A percentile compares a stretch with the other conserved stretches of the same genome.
Evolutionary conservation across 2,113 vertebrate species (phyloP).

Genomic region (Alethe castanea): DNA sequence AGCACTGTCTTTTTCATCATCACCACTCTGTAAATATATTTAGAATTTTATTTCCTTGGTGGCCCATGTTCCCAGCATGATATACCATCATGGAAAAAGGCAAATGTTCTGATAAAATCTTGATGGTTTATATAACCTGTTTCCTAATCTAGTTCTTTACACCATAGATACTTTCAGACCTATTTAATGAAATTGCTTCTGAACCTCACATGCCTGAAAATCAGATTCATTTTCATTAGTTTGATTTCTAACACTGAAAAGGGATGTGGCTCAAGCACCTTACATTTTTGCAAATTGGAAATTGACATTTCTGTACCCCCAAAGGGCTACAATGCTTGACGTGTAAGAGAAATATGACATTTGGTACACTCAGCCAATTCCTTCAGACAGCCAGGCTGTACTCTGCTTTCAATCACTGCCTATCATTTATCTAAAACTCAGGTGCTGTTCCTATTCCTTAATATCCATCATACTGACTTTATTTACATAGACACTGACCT

Average conservation of each 20-base stretch:
- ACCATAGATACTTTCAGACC: neutral
- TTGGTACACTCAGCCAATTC: neutral
- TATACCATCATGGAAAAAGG: neutral
- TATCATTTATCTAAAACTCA: neutral
- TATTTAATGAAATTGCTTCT: neutral
- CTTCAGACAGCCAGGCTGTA: neutral
- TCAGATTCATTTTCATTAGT: neutral
- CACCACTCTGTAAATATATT: neutral
- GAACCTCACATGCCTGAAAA: neutral
- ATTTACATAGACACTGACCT: neutral
- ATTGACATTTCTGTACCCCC: neutral
- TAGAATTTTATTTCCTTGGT: conserved; percentile 9
- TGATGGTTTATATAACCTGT: neutral
- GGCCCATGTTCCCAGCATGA: neutral
- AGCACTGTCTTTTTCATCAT: neutral
- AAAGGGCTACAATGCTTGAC: neutral
- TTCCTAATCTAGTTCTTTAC: neutral
- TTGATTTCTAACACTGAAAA: neutral
- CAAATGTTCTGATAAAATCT: neutral
- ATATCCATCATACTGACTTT: neutral
- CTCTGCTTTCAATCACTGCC: neutral
- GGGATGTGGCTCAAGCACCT: neutral
- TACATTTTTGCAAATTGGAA: neutral
- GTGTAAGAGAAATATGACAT: neutral
- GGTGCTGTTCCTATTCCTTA: neutral